Base-by-base conservation (phyloP, 2,888 invertebrate species). In the Nymphalis polychloros region DNA sequence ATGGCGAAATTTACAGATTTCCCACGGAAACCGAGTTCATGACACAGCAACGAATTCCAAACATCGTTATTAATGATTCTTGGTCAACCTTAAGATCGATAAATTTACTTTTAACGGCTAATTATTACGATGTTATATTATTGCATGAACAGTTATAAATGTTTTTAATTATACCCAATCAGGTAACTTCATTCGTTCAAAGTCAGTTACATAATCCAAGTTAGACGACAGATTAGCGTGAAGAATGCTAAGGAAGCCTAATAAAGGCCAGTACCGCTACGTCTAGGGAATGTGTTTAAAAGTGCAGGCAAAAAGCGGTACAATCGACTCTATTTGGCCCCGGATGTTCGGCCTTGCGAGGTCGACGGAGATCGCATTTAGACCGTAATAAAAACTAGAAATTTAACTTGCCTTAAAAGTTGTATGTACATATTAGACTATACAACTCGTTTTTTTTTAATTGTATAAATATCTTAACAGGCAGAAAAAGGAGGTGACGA, bases 261-360 rank as follows among this genome's bases (percentile, higher is more conserved):
- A 75, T 76, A 78, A 78, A 77, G 68, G 68, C 53, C 63, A 64
- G 68, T 73, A 76, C 83, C 82, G 82, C 81, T 83, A 83, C 63
- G 63, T 72, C 67, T 68, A 69, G 68, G 73, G 77, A 76, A 78
- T 77, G 74, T 63, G 46, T 63, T 10, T 63, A 73, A 77, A 77
- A 76, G 75, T 46, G 47, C 50, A 50, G 27, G 41, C 50, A 69
- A 63, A 75, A 76, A 76, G 76, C 72, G 68, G 66, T 62, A 55
- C 61, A 63, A 61, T 68, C 53, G 63, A 59, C 68, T 55, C 50
- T 73, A 74, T 75, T 75, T 72, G 73, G 66, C 70, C 67, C 73
- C 78, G 85, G 84, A 82, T 80, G 78, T 74, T 72, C 84, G 87
- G 87, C 89, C 88, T 88, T 89, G 89, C 80, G 85, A 88, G 87